Evolutionary conservation across 2,113 vertebrate genomes (phyloP).

Genomic region (Microcebus ravelobensis): DNA sequence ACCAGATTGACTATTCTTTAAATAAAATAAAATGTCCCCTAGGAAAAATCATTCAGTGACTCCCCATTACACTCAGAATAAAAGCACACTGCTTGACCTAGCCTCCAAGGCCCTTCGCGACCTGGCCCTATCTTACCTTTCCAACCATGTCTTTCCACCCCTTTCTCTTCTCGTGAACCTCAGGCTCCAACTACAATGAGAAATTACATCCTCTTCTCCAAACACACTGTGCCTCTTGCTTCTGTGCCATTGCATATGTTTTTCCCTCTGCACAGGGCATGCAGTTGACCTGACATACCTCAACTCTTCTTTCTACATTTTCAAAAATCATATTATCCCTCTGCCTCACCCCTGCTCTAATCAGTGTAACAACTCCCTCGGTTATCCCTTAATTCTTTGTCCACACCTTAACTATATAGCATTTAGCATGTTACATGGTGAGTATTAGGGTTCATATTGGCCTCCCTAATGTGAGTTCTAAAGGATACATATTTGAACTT

Average conservation of each 20-base stretch:
- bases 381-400: neutral
- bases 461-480: neutral
- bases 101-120: neutral
- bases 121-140: neutral
- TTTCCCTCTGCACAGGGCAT: neutral
- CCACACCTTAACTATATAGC: neutral
- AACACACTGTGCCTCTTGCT: neutral
- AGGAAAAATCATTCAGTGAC: slow-evolving; percentile 9
- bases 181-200: neutral
- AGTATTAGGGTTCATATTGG: neutral
- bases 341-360: neutral
- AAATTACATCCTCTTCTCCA: neutral
- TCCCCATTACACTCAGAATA: slow-evolving; percentile 27
- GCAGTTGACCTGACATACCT: neutral
- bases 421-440: neutral
- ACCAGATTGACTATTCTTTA: neutral
- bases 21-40: neutral
- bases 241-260: neutral
- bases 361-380: neutral
- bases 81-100: neutral
- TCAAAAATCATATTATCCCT: neutral
- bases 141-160: neutral
- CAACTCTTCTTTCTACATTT: neutral
- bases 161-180: neutral
- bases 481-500: neutral